Percentiles rank a stretch among this genome's conserved stretches.
Evolutionary conservation across 1,140 invertebrate genomes (phyloP).

Genomic region (Vollenhovia emeryi): DNA sequence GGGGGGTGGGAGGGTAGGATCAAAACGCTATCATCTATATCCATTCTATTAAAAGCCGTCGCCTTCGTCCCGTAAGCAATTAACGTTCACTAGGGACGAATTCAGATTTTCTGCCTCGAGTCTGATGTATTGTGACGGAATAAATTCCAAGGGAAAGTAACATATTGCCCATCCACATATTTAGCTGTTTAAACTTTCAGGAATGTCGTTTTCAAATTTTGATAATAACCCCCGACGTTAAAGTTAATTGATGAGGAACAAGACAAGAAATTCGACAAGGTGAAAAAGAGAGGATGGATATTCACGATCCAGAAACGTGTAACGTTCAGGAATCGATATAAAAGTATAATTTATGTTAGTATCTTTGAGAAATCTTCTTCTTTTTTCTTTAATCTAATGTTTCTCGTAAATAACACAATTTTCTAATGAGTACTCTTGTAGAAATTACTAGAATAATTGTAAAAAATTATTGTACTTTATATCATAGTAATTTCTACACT

Average conservation of each 20-base stretch:
- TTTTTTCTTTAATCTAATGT: background rate
- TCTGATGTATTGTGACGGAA: background rate
- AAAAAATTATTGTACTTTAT: too few relatives aligned
- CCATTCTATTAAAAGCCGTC: constrained; percentile 28
- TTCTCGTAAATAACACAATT: background rate
- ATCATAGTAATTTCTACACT: too few relatives aligned
- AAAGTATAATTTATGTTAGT: background rate
- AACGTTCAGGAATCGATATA: background rate
- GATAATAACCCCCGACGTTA: background rate
- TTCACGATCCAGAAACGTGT: background rate
- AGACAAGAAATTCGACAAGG: background rate
- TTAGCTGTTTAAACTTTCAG: background rate
- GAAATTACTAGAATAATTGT: too few relatives aligned
- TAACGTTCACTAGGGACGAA: background rate
- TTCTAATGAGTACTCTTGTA: background rate
- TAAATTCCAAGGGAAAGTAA: background rate
- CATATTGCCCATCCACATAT: background rate
- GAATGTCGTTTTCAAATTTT: background rate
- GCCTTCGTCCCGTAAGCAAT: background rate
- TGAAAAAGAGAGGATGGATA: background rate
- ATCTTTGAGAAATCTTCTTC: background rate
- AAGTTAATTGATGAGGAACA: background rate
- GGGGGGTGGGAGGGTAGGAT: too few relatives aligned
- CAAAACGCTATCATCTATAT: constrained; percentile 15
- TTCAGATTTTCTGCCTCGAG: background rate